These are phyloP conservation scores for Scaptomyza pallida DNA, from an alignment of 1,140 invertebrate species.

Conservation along the genomic window DNA sequence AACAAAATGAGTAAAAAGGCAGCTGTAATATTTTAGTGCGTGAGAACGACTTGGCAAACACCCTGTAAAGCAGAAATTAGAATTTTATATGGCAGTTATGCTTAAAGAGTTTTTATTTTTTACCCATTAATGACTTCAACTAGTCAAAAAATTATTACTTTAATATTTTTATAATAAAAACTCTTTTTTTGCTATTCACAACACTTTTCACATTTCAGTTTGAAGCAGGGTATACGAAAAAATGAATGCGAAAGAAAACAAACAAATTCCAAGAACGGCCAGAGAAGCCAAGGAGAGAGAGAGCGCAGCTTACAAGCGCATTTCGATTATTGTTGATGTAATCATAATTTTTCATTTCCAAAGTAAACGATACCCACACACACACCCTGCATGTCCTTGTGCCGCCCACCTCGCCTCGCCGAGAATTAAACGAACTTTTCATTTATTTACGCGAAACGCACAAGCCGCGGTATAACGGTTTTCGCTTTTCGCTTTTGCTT, in stretches of 20 bases:
- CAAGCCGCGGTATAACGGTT: slow-evolving; percentile 44
- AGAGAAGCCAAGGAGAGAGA: slow-evolving; percentile 23
- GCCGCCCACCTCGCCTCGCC: slow-evolving; percentile 49
- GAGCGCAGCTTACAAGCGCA: slow-evolving; percentile 78
- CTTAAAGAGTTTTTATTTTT: background rate
- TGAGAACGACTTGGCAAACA: background rate
- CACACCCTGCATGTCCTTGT: background rate
- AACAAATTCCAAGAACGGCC: slow-evolving; percentile 1
- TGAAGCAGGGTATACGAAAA: background rate
- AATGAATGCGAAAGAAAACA: slow-evolving; percentile 17
- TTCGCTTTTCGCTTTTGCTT: slow-evolving; percentile 44
- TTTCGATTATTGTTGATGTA: slow-evolving; percentile 83
- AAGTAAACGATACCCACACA: slow-evolving; percentile 72
- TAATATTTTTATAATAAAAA: background rate
- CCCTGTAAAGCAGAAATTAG: background rate
- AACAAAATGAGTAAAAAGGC: slow-evolving; percentile 9
- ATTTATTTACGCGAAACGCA: slow-evolving; percentile 78
- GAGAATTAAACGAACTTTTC: slow-evolving; percentile 79
- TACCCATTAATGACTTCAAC: background rate
- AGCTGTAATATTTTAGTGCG: background rate
- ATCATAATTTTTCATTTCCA: slow-evolving; percentile 82
- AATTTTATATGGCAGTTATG: background rate
- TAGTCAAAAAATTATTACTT: too few relatives aligned
- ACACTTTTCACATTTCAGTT: background rate
- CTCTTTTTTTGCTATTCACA: background rate